A percentile compares a stretch with the other conserved stretches of the same genome.
phyloP scores from a whole-genome alignment of 2,888 invertebrate species.

The Oligia strigilis region DNA sequence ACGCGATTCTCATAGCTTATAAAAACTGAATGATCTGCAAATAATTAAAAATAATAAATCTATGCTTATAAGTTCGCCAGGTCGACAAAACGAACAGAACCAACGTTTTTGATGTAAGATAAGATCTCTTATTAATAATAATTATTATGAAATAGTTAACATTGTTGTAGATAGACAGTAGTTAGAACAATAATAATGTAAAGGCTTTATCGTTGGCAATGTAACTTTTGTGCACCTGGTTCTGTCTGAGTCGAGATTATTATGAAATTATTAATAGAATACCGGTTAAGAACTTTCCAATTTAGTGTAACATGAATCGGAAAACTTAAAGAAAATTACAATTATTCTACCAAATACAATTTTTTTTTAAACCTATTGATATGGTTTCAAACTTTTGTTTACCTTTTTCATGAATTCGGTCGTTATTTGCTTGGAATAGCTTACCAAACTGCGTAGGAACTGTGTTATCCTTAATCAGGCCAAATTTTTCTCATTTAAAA shows the following conservation, averaged over 20 bases:
- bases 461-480: neutral
- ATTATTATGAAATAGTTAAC: constrained; percentile 65
- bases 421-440: neutral
- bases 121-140: constrained; percentile 71
- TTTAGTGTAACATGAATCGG: neutral
- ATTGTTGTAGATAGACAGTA: constrained; percentile 67
- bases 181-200: constrained; percentile 74
- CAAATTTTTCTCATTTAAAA: neutral
- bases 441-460: neutral
- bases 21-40: constrained; percentile 54
- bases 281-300: neutral
- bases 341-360: neutral
- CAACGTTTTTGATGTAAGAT: constrained; percentile 82
- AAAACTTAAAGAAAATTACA: neutral
- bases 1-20: constrained; percentile 31
- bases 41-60: constrained; percentile 66
- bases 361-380: neutral
- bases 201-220: constrained; percentile 87
- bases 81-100: constrained; percentile 88
- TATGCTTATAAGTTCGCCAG: constrained; percentile 84
- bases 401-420: neutral
- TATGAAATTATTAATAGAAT: constrained; percentile 31
- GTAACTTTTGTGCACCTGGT: constrained; percentile 90
- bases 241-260: constrained; percentile 75
- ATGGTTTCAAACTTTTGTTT: neutral